A percentile compares a stretch with the other conserved stretches of the same genome.
Evolutionary conservation across 2,888 invertebrate genomes (phyloP).

Genomic region (Phlogophora meticulosa): DNA sequence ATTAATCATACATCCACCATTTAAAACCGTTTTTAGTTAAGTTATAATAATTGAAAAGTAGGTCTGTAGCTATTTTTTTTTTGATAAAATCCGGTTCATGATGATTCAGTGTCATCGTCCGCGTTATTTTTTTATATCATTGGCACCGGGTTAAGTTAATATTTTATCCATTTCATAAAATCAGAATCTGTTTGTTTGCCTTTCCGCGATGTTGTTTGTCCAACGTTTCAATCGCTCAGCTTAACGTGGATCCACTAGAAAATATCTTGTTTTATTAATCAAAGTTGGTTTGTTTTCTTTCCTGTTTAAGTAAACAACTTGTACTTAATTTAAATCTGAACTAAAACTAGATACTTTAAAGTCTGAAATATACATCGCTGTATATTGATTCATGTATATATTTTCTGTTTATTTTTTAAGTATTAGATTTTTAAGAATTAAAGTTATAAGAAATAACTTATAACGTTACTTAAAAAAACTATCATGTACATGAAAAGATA

Average conservation of each 20-base stretch:
- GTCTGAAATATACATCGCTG: background rate
- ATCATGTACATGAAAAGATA: too few species aligned
- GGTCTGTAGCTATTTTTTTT: too few species aligned
- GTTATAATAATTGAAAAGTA: too few species aligned
- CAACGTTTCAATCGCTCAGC: background rate
- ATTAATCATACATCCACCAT: too few species aligned
- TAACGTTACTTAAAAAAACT: too few species aligned
- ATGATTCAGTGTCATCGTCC: too few species aligned
- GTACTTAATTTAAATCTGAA: background rate
- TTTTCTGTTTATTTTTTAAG: background rate
- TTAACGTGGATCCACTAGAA: background rate
- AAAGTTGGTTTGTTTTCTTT: background rate
- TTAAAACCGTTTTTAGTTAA: too few species aligned
- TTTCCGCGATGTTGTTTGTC: background rate
- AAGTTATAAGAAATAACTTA: background rate
- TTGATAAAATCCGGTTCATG: too few species aligned
- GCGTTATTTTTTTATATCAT: too few species aligned
- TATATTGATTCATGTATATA: background rate
- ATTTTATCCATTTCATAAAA: too few species aligned
- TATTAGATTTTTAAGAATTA: background rate
- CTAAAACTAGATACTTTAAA: background rate
- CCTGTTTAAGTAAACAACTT: constrained; percentile 9
- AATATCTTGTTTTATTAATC: background rate
- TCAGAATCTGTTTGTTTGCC: constrained; percentile 2
- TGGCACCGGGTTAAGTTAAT: too few species aligned